phyloP scores from a whole-genome alignment of 2,113 vertebrate genomes.

The Merops nubicus region DNA sequence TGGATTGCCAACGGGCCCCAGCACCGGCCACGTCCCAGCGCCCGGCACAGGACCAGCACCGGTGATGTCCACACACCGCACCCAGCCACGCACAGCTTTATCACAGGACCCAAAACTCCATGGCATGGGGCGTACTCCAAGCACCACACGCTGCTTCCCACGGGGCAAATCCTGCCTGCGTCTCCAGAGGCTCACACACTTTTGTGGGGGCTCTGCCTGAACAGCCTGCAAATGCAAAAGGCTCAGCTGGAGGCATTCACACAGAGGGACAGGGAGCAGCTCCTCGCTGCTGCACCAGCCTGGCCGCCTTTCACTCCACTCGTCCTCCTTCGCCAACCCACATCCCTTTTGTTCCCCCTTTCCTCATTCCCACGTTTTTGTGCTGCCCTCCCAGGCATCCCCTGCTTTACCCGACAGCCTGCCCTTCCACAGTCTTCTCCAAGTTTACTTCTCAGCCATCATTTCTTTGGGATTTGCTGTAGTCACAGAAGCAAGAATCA shows the following conservation, averaged over 20 bases:
- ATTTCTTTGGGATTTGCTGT: neutral
- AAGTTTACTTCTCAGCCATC: constrained; percentile 11
- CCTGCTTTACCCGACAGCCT: neutral
- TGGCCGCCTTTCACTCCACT: neutral
- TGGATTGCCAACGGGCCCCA: fast-evolving
- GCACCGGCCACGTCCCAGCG: neutral
- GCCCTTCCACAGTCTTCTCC: neutral
- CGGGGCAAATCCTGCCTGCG: neutral
- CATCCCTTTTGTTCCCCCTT: constrained; percentile 38
- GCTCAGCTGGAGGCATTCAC: constrained; percentile 51
- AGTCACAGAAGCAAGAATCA: neutral
- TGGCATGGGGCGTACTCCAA: fast-evolving
- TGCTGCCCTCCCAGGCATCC: constrained; percentile 8
- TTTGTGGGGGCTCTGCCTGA: constrained; percentile 6
- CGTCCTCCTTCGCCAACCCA: constrained; percentile 22
- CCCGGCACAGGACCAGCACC: fast-evolving
- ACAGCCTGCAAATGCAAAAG: constrained; percentile 29
- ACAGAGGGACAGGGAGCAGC: constrained; percentile 24
- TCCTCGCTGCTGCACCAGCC: constrained; percentile 33
- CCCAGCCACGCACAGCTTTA: neutral
- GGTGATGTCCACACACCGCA: fast-evolving
- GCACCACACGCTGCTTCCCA: neutral
- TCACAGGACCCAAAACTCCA: fast-evolving
- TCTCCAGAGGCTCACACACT: neutral
- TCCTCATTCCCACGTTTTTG: constrained; percentile 32